Conservation (phyloP, 2,888 invertebrate species). For the Drosophila neutralis region DNA sequence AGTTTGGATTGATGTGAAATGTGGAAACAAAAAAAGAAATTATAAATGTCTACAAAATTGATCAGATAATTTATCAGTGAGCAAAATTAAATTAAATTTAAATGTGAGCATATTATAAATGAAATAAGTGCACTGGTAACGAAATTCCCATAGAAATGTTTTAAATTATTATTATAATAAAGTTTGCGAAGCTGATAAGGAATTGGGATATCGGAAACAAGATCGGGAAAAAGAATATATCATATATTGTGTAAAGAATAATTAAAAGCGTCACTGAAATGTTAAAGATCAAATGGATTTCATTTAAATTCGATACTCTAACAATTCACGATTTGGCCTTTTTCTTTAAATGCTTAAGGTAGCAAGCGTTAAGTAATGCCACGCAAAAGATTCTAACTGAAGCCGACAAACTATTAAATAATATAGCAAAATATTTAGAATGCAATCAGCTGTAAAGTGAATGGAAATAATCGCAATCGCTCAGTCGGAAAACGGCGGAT, state of each 20-base stretch:
- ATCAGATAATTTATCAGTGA: slow-evolving; percentile 1
- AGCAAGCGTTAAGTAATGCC: background rate
- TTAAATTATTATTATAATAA: background rate
- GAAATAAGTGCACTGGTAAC: background rate
- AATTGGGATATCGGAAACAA: background rate
- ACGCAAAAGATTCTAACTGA: background rate
- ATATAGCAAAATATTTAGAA: slow-evolving; percentile 39
- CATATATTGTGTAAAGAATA: background rate
- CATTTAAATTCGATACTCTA: background rate
- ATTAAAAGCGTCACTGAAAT: background rate
- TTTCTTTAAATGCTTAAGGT: background rate
- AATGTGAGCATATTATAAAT: slow-evolving; percentile 2
- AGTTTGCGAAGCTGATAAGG: background rate
- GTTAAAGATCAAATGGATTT: background rate
- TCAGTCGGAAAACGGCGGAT: slow-evolving; percentile 51
- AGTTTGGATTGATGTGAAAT: slow-evolving; percentile 34
- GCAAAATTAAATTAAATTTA: slow-evolving; percentile 1
- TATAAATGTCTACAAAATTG: slow-evolving; percentile 1
- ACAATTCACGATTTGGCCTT: background rate
- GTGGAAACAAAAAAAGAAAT: slow-evolving; percentile 40
- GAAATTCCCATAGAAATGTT: background rate
- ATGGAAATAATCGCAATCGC: slow-evolving; percentile 27
- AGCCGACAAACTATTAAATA: slow-evolving; percentile 16
- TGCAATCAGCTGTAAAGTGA: slow-evolving; percentile 64
- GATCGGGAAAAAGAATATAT: background rate